Base-by-base conservation (phyloP, 1,140 invertebrate genomes). In the Halictus rubicundus region DNA sequence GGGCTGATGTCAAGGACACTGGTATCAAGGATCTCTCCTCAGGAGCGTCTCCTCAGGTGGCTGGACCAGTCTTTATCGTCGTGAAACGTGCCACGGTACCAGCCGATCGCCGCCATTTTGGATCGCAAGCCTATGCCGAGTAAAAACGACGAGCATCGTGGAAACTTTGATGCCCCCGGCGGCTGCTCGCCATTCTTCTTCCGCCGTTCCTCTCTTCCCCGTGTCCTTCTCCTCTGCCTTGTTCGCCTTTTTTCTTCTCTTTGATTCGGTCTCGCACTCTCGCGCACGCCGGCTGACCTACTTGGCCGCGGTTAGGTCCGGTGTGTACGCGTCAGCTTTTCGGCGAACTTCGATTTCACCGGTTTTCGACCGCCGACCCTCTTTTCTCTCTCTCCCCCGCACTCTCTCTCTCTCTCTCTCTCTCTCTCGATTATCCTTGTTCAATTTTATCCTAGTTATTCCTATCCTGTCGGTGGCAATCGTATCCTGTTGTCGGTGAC, bases 231-330 rank as follows among this genome's bases (percentile, higher is more conserved):
- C 73, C 68, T 25, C 1, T 6, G 42, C n/a, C 32, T 32, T 32
- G 32, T 32, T 32, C 32, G 46, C 74, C 54, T n/a, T 52, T 78
- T 80, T 82, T 79, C 81, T 75, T 73, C 60, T 82, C 68, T 77
- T 68, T 81, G 61, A 64, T 61, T 85, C 79, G 65, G 83, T 80
- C 85, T 85, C 80, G 77, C 85, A 81, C 81, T 87, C 84, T 86
- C 84, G 78, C 85, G 70, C 78, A 84, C 85, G 65, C 74, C 84
- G 81, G 60, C 77, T 87, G 85, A 87, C 85, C 85, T 87, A 87
- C 85, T 87, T 87, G 84, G 72, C 78, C 68, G 77, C 68, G 49
- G 72, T 70, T 76, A 80, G 69, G 80, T 79, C 72, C 72, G 81
- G 77, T 83, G 70, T 83, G 70, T 75, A 64, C 74, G 71, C 74